Conservation (phyloP, 2,888 invertebrate genomes). For the Morpho helenor region DNA sequence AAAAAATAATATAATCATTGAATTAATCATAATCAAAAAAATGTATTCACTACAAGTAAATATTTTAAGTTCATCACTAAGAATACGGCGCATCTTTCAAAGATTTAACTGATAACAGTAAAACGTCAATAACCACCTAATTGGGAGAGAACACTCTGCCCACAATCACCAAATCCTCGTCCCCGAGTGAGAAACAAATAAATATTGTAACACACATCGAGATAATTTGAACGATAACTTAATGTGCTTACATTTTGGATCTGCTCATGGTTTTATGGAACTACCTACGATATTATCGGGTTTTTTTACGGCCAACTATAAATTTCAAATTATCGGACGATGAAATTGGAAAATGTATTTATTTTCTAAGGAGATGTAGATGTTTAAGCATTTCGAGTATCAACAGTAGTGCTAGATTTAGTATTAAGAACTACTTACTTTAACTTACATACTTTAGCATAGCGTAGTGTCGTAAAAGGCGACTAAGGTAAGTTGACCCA, state of each 20-base stretch:
- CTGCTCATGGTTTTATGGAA: constrained; percentile 77
- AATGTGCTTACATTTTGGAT: constrained; percentile 78
- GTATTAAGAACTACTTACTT: no score
- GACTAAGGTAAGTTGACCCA: no score
- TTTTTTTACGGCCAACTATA: constrained; percentile 29
- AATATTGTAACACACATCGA: constrained; percentile 74
- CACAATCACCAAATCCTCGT: constrained; percentile 54
- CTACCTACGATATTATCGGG: constrained; percentile 60
- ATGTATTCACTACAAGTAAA: no score
- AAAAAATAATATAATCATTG: no score
- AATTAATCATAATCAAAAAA: no score
- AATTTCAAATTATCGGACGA: constrained; percentile 32
- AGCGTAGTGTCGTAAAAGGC: no score
- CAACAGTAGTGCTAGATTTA: no score
- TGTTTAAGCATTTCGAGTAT: no score
- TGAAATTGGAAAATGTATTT: constrained; percentile 18
- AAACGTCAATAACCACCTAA: constrained; percentile 79
- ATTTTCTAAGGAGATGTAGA: background rate
- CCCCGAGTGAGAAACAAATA: constrained; percentile 73
- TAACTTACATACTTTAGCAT: no score
- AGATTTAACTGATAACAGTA: constrained; percentile 74
- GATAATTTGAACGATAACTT: constrained; percentile 75
- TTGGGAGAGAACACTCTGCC: constrained; percentile 72
- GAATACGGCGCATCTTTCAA: constrained; percentile 55
- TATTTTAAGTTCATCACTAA: constrained; percentile 40